Percentiles rank a stretch among this genome's conserved stretches.
Evolutionary conservation across 2,888 invertebrate genomes (phyloP).

Genomic region (Cylindroiulus punctatus): DNA sequence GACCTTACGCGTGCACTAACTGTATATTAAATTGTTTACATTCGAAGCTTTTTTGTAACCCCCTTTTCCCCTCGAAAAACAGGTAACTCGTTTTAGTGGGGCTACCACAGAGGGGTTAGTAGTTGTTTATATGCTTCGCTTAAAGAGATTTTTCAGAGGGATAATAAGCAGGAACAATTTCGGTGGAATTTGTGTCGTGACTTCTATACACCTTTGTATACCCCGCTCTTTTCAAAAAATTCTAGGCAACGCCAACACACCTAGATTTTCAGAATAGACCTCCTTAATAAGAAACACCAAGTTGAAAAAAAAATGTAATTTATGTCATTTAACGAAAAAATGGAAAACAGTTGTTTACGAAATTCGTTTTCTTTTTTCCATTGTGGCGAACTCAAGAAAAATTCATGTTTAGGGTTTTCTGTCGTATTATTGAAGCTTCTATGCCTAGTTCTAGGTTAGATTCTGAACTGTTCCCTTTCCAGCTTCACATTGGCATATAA

Average conservation of each 20-base stretch:
- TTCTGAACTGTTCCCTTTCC: background rate
- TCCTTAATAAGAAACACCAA: background rate
- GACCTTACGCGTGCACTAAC: slow-evolving; percentile 15
- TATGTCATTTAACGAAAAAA: background rate
- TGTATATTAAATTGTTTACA: slow-evolving; percentile 34
- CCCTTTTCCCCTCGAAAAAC: slow-evolving; percentile 23
- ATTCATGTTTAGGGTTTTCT: background rate
- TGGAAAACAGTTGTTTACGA: background rate
- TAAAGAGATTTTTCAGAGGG: slow-evolving; percentile 26
- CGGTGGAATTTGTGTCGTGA: slow-evolving; percentile 48
- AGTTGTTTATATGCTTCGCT: slow-evolving; percentile 44
- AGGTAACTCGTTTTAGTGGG: slow-evolving; percentile 47
- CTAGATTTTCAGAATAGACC: background rate
- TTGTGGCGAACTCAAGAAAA: background rate
- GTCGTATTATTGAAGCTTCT: background rate
- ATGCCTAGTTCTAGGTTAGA: slow-evolving; percentile 34
- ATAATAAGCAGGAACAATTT: slow-evolving; percentile 49
- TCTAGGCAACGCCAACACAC: background rate
- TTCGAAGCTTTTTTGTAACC: background rate
- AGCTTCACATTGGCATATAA: background rate
- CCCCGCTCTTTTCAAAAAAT: slow-evolving; percentile 24
- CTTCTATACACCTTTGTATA: slow-evolving; percentile 28
- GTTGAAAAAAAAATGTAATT: slow-evolving; percentile 2
- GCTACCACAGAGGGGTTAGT: slow-evolving; percentile 39
- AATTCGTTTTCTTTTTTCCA: background rate